phyloP scores from a whole-genome alignment of 2,888 invertebrate species.

The Nebria brevicollis region DNA sequence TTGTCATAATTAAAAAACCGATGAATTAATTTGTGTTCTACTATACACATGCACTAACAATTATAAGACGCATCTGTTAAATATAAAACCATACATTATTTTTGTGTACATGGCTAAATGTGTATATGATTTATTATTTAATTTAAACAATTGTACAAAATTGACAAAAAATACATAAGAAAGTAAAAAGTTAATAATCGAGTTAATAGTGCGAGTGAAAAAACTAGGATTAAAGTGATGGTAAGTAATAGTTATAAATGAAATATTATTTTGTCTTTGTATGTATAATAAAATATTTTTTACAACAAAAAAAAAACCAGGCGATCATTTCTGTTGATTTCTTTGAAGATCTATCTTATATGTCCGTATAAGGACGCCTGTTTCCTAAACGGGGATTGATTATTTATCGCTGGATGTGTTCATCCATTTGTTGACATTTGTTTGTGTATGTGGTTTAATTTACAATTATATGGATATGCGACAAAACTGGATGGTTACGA shows the following conservation, averaged over 20 bases:
- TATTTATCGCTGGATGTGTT: constrained; percentile 2
- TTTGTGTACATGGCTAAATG: no score
- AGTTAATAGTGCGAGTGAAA: neutral
- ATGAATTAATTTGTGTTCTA: neutral
- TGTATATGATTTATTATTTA: no score
- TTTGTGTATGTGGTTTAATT: neutral
- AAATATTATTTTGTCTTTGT: neutral
- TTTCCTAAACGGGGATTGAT: constrained; percentile 7
- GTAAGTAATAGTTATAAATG: neutral
- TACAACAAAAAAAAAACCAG: neutral
- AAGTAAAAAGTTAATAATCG: neutral
- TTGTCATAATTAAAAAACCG: neutral
- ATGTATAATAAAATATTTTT: neutral
- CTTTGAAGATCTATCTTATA: neutral
- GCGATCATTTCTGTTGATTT: neutral
- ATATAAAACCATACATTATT: no score
- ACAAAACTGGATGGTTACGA: constrained; percentile 29
- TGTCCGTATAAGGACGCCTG: constrained; percentile 6
- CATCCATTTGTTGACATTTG: neutral
- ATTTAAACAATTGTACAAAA: no score
- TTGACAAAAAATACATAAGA: no score
- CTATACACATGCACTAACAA: neutral
- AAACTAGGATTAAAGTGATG: neutral
- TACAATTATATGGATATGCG: constrained; percentile 33
- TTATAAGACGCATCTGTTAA: neutral